Evolutionary conservation across 2,888 invertebrate genomes (phyloP), one percentile per base, ranked within the genome.

Genomic region (Pogonocherus hispidulus): DNA sequence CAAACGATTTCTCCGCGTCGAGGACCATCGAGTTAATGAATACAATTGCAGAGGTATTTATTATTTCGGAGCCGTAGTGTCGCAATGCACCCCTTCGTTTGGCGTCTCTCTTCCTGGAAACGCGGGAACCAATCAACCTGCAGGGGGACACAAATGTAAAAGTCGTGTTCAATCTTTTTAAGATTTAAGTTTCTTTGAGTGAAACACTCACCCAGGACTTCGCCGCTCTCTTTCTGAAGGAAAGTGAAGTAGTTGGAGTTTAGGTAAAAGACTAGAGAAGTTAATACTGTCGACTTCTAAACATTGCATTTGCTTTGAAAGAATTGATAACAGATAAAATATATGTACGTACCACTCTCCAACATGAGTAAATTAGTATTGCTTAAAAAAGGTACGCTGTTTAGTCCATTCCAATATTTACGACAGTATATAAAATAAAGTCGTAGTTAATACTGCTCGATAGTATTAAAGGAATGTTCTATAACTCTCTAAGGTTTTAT

Each of bases 131-230:
- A 79, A 82, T 81, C 81, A 78, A 78, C 76, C 78, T 78, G 79
- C 78, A 78, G 72, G 79, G 80, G 81, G 81, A 80, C 82, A 81
- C 84, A 85, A 85, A 85, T 85, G 85, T 85, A 84, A 84, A 85
- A 85, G 85, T 85, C 85, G 81, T 85, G 85, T 85, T 84, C 84
- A 84, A 83, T 84, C 84, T 84, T 84, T 83, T 82, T 81, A 82
- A 83, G 82, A 83, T 82, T 83, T 80, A 74, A 79, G 81, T 82
- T 81, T 81, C 79, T 78, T 77, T 76, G 74, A 76, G 72, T 78
- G 76, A 70, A 67, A 66, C 73, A 22, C 35, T 62, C 51, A 19
- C 23, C 32, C 16, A 62, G 49, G 51, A 62, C 51, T 37, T 51
- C 18, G 20, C 59, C 18, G 35, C 46, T 62, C 37, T 51, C 62